Percentiles rank a stretch among this genome's conserved stretches.
Evolutionary conservation across 2,888 invertebrate genomes (phyloP).

Genomic region (Noctuana brunneofusca): DNA sequence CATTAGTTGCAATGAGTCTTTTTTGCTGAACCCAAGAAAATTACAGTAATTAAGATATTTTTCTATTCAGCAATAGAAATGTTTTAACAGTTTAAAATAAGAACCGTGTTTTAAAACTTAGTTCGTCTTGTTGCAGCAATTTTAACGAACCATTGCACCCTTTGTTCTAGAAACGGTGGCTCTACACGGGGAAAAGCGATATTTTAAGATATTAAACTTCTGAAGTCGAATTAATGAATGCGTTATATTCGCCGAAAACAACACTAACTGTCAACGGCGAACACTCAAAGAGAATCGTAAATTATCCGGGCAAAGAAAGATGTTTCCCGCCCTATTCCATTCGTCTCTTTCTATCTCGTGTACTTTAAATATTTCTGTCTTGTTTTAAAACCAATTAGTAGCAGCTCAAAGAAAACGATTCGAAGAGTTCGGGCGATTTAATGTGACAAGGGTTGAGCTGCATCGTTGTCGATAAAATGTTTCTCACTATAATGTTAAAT

Average conservation of each 20-base stretch:
- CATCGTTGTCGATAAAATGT: slow-evolving; percentile 26
- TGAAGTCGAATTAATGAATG: slow-evolving; percentile 69
- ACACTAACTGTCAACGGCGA: slow-evolving; percentile 60
- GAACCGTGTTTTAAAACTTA: slow-evolving; percentile 3
- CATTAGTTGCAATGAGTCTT: too few relatives aligned
- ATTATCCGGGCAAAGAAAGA: slow-evolving; percentile 67
- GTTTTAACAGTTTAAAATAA: slow-evolving; percentile 8
- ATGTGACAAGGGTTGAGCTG: slow-evolving; percentile 39
- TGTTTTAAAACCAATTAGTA: slow-evolving; percentile 46
- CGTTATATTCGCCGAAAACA: slow-evolving; percentile 67
- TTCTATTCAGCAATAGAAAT: neutral
- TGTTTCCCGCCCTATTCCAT: slow-evolving; percentile 64
- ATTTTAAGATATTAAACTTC: slow-evolving; percentile 57
- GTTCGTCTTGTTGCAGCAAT: slow-evolving; percentile 40
- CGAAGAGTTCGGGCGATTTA: slow-evolving; percentile 42
- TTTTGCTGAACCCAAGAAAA: neutral
- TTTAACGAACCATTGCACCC: slow-evolving; percentile 72
- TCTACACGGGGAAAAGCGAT: slow-evolving; percentile 54
- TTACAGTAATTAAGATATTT: neutral
- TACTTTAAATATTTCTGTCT: slow-evolving; percentile 35
- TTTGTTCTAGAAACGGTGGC: slow-evolving; percentile 60
- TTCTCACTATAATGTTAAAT: neutral
- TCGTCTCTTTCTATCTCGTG: slow-evolving; percentile 47
- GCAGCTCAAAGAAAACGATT: slow-evolving; percentile 47
- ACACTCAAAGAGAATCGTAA: slow-evolving; percentile 49